Evolutionary conservation across 2,888 invertebrate genomes (phyloP).

Genomic region (Campoplex capitator): DNA sequence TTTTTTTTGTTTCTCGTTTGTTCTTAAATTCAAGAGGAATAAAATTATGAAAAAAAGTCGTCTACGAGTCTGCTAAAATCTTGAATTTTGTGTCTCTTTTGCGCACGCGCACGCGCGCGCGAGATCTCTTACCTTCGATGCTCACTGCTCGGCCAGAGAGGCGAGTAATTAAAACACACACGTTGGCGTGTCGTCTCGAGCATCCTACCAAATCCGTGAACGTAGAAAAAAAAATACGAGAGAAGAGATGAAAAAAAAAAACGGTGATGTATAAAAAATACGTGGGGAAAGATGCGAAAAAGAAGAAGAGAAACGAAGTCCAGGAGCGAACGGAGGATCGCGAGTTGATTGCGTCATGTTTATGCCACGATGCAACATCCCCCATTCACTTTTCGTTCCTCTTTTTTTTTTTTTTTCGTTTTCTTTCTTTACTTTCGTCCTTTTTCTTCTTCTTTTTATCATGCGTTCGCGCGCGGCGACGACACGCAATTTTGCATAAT

Average conservation of each 20-base stretch:
- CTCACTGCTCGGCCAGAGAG: neutral
- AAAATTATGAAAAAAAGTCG: constrained; percentile 34
- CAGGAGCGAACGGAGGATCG: constrained; percentile 29
- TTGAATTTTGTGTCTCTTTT: neutral
- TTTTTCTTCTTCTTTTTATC: neutral
- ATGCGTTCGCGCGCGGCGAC: neutral
- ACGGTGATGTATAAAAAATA: constrained; percentile 11
- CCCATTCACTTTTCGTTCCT: constrained; percentile 5
- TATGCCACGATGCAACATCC: constrained; percentile 41
- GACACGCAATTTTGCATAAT: constrained; percentile 1
- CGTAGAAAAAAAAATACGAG: neutral
- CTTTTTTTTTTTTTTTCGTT: neutral
- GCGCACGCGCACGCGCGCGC: neutral
- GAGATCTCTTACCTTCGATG: constrained; percentile 1
- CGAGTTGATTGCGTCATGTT: constrained; percentile 52
- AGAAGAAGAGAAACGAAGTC: constrained; percentile 27
- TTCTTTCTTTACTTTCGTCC: too few species aligned
- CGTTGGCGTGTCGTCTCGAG: constrained; percentile 41
- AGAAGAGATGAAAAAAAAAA: neutral
- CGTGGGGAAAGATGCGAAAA: constrained; percentile 20
- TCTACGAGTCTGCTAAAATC: constrained; percentile 19
- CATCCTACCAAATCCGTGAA: constrained; percentile 32
- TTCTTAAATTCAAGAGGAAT: constrained; percentile 33
- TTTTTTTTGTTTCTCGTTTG: constrained; percentile 12
- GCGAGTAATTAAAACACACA: constrained; percentile 52